A percentile compares a stretch with the other conserved stretches of the same genome.
Evolutionary conservation across 2,113 vertebrate genomes (phyloP).

Genomic region (Hippocampus guttulatus): DNA sequence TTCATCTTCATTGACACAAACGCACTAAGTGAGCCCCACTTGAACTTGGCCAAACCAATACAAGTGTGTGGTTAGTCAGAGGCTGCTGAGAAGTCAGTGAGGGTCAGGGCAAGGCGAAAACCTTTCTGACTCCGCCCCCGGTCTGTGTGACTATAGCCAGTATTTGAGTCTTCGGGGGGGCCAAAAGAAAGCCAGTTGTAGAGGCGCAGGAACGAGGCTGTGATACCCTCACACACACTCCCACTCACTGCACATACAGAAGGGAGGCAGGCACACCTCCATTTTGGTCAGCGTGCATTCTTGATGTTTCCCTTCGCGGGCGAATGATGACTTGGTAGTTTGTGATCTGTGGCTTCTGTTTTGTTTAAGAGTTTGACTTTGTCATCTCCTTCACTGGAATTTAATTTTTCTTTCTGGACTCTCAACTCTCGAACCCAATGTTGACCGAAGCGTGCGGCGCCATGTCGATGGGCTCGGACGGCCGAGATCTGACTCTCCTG

Average conservation of each 20-base stretch:
- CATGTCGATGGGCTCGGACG: slow-evolving; percentile 93
- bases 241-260: slow-evolving; percentile 11
- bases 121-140: slow-evolving; percentile 82
- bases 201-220: slow-evolving; percentile 76
- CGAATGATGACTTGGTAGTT: slow-evolving; percentile 38
- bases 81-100: slow-evolving; percentile 45
- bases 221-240: slow-evolving; percentile 61
- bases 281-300: slow-evolving; percentile 17
- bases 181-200: slow-evolving; percentile 74
- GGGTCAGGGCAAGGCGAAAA: slow-evolving; percentile 65
- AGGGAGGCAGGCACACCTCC: slow-evolving; percentile 20
- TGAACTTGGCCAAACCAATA: slow-evolving; percentile 33
- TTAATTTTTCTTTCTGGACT: slow-evolving; percentile 26
- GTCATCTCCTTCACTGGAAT: slow-evolving; percentile 39
- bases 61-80: slow-evolving; percentile 50
- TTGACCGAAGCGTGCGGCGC: slow-evolving; percentile 65
- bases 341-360: slow-evolving; percentile 8
- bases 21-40: slow-evolving; percentile 12
- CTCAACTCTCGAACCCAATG: slow-evolving; percentile 44
- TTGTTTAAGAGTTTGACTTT: slow-evolving; percentile 9
- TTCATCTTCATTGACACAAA: slow-evolving; percentile 1
- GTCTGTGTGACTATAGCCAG: slow-evolving; percentile 67
- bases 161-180: slow-evolving; percentile 85
- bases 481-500: slow-evolving; percentile 84
- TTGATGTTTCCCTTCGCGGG: slow-evolving; percentile 7